Conservation (phyloP, 2,113 vertebrate species). For the Varanus salvator region DNA sequence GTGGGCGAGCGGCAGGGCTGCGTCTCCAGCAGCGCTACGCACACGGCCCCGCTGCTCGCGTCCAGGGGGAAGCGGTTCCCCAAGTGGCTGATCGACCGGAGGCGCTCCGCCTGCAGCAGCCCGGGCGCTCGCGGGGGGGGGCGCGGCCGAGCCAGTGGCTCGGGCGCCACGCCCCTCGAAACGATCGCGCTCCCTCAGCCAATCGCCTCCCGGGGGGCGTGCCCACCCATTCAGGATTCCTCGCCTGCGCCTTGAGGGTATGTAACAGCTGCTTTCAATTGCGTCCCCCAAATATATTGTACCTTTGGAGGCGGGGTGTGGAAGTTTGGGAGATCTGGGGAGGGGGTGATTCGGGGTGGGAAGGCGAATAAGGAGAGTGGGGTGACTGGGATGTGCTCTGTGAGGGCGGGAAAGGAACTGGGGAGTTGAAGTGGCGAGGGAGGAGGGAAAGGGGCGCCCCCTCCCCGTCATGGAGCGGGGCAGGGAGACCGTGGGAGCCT, state of each 20-base stretch:
- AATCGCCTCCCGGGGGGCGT: constrained; percentile 71
- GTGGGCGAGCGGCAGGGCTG: too few species aligned
- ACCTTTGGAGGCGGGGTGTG: background rate
- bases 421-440: background rate
- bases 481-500: background rate
- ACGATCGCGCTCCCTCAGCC: constrained; percentile 51
- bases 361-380: fast-evolving
- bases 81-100: too few species aligned
- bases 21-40: too few species aligned
- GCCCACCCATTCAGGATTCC: constrained; percentile 75
- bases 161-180: background rate
- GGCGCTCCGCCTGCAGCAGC: background rate
- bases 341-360: background rate
- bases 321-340: background rate
- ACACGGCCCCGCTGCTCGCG: too few species aligned
- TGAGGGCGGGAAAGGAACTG: background rate
- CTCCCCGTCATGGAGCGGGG: background rate
- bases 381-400: background rate
- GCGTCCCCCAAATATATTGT: constrained; percentile 27
- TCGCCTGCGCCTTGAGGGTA: constrained; percentile 73
- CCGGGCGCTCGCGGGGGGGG: background rate
- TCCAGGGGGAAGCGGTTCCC: too few species aligned
- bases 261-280: constrained; percentile 78
- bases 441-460: background rate
- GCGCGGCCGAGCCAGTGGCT: background rate